Conservation (phyloP, 2,113 vertebrate species). For the Hemicordylus capensis region DNA sequence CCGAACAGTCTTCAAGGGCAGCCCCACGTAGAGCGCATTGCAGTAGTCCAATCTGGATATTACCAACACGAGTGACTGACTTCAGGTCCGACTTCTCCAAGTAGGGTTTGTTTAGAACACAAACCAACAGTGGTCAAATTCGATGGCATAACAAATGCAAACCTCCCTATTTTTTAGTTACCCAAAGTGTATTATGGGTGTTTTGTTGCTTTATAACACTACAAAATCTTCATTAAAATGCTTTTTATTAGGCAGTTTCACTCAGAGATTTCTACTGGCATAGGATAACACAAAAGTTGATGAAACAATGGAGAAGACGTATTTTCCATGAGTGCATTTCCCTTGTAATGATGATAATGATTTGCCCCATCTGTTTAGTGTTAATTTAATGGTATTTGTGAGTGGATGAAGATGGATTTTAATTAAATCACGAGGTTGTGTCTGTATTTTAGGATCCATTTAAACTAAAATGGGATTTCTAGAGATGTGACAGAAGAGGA, state of each 20-base stretch:
- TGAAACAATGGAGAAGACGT: constrained; percentile 35
- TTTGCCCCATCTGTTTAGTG: constrained; percentile 67
- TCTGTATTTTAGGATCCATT: constrained; percentile 54
- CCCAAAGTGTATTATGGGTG: neutral
- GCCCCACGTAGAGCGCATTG: too few relatives aligned
- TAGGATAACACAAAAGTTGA: constrained; percentile 30
- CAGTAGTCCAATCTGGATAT: too few relatives aligned
- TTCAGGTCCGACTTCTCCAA: too few relatives aligned
- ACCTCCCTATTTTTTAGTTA: neutral
- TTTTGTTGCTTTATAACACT: constrained; percentile 26
- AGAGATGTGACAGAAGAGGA: constrained; percentile 7
- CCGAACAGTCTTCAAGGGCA: too few relatives aligned
- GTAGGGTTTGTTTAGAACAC: neutral
- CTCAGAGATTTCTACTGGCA: constrained; percentile 43
- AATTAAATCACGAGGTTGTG: constrained; percentile 57
- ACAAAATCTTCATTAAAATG: constrained; percentile 36
- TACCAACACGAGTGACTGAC: too few relatives aligned
- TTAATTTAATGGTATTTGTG: constrained; percentile 60
- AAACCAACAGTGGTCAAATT: neutral
- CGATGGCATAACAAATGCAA: neutral
- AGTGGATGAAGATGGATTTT: constrained; percentile 51
- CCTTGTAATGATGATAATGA: constrained; percentile 49
- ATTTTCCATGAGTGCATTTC: constrained; percentile 38
- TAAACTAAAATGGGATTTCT: constrained; percentile 23
- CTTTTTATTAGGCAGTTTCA: constrained; percentile 49